These are phyloP conservation scores for Gopherus flavomarginatus DNA, from an alignment of 2,113 vertebrate genomes.

Conservation along the genomic window DNA sequence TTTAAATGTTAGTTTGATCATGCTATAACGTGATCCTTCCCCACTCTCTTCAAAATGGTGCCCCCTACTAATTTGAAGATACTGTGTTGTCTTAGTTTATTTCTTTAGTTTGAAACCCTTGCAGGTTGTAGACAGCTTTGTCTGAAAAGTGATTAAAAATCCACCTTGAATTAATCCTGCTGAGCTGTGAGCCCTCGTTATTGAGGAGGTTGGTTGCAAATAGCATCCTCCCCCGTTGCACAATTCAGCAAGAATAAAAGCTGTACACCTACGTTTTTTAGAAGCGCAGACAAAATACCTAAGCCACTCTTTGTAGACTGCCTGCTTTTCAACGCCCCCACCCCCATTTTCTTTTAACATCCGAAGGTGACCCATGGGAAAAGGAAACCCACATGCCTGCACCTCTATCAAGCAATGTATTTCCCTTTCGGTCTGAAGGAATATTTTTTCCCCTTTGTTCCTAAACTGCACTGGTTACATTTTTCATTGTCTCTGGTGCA, in stretches of 20 bases:
- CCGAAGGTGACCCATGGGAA: constrained; percentile 32
- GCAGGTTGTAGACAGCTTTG: constrained; percentile 58
- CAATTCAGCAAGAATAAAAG: constrained; percentile 47
- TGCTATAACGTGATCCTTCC: constrained; percentile 26
- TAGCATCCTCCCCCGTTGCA: constrained; percentile 56
- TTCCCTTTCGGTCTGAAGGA: background rate
- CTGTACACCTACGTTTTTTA: constrained; percentile 61
- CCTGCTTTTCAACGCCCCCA: background rate
- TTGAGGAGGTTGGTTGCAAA: constrained; percentile 68
- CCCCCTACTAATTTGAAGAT: constrained; percentile 57
- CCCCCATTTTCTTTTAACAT: accelerated
- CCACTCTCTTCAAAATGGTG: constrained; percentile 40
- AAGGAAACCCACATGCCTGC: background rate
- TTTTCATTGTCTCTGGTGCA: constrained; percentile 31
- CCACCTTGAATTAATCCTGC: constrained; percentile 26
- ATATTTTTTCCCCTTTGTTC: constrained; percentile 69
- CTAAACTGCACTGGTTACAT: constrained; percentile 16
- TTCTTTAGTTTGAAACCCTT: background rate
- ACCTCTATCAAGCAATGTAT: background rate
- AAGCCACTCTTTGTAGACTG: constrained; percentile 21
- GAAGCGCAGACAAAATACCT: constrained; percentile 54
- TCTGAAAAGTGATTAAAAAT: constrained; percentile 53
- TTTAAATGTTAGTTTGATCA: constrained; percentile 45
- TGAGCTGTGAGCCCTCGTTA: background rate
- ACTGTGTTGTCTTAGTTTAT: background rate